These are phyloP conservation scores for Neomonachus schauinslandi DNA, from an alignment of 2,113 vertebrate species.

Conservation along the genomic window DNA sequence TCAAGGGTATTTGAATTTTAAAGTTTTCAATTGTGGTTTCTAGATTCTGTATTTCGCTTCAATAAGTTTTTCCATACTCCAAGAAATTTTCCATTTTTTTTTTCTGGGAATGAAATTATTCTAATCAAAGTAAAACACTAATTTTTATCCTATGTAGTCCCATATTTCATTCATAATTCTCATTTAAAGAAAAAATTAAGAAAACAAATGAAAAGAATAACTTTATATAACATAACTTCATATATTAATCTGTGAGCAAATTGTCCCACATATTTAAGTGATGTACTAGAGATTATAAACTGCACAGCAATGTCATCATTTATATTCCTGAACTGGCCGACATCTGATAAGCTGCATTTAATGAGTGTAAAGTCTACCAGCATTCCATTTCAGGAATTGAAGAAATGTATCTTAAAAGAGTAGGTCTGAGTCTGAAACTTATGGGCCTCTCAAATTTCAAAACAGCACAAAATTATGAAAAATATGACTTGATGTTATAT, in stretches of 20 bases:
- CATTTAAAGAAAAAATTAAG: slow-evolving; percentile 26
- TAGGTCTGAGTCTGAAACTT: background rate
- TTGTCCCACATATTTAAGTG: background rate
- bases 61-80: background rate
- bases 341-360: background rate
- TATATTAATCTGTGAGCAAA: background rate
- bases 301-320: background rate
- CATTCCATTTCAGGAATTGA: slow-evolving; percentile 30
- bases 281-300: background rate
- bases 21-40: background rate
- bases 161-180: background rate
- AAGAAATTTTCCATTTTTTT: background rate
- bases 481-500: background rate
- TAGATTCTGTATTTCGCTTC: background rate
- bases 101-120: slow-evolving; percentile 2
- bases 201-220: slow-evolving; percentile 16
- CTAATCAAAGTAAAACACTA: slow-evolving; percentile 34
- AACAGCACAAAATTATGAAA: slow-evolving; percentile 61
- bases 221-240: background rate
- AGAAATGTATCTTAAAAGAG: background rate
- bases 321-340: background rate
- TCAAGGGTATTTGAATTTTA: slow-evolving; percentile 14
- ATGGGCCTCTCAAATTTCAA: slow-evolving; percentile 44
- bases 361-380: background rate
- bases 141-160: background rate